Evolutionary conservation across 2,113 vertebrate species (phyloP), one percentile per base, ranked within the genome.

Genomic region (Otis tarda): DNA sequence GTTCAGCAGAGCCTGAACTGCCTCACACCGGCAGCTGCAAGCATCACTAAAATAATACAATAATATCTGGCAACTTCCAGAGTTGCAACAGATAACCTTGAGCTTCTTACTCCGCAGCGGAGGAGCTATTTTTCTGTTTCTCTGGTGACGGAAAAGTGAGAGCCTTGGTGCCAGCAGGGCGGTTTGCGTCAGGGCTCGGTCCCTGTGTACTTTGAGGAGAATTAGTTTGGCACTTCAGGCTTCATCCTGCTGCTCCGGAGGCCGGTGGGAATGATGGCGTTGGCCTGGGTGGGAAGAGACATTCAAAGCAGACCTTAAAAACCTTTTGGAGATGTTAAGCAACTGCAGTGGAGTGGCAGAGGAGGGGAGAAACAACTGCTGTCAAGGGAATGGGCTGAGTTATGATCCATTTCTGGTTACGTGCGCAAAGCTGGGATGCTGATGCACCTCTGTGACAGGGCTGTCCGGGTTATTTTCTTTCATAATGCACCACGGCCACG

Each of bases 261-360:
- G 39, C 81, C 83, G 13, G 50, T 57, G 83, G 77, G 86, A 89
- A 53, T 89, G 49, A 13, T 52, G 41, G 73, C 0, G 0, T 59
- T 89, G 92, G 53, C 74, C 63, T 1, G 20, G 10, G 30, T 76
- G 80, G 86, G 90, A 82, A 60, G 24, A 82, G 57, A 45, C 41
- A 16, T 71, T 92, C 83, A 84, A 68, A 84, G 88, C 41, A 94
- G 83, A 77, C 77, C 73, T 94, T 50, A 55, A 83, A 87, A 65
- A 86, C 70, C 83, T 82, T 87, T 14, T 39, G 47, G 50, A 77
- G 74, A 50, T 78, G 33, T 88, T 89, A 84, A 89, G 60, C 37
- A 79, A 89, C 86, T 52, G 60, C 47, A 71, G 52, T 31, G 61
- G 71, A 39, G 69, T 75, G 88, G 64, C 37, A 71, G 68, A 71